Base-by-base conservation (phyloP, 2,888 invertebrate genomes). In the Creontiades dilutus region DNA sequence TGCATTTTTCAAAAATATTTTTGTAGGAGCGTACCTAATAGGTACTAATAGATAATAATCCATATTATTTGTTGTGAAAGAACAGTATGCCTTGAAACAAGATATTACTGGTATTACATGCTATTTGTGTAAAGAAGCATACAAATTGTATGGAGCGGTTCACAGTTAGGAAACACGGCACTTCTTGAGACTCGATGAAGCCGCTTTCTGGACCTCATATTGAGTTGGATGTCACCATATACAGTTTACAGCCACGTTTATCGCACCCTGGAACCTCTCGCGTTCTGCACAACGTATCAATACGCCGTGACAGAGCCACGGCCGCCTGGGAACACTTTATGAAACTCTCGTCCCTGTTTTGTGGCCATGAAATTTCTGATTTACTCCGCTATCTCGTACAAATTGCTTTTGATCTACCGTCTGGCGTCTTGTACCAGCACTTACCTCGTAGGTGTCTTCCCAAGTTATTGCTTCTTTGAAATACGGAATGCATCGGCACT, bases 321-420 rank as follows among this genome's bases (percentile, higher is more conserved):
- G 68, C 7, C 16, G 57, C 4, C 23, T 12, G 68, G 12, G 68
- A 68, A 23, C 23, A 23, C 68, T 68, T 68, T 23, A 68, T 68
- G 68, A 23, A 68, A 68, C 68, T 68, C n/a, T 68, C 13, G 68
- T 27, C 68, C 23, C 68, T 68, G 12, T 27, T 23, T 68, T 68
- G 68, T 68, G n/a, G 13, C 68, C 68, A 68, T 68, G 68, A 68
- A 68, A 68, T 68, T 68, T 68, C 68, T 23, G 23, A 23, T 68
- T 68, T 11, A 68, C 27, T 23, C 68, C 68, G 68, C 68, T 13
- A 68, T 68, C 68, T 68, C 68, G 27, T 23, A 68, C 68, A 23
- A 68, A 68, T 68, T 68, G 68, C 68, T 68, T 68, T 68, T 68
- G 68, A 68, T 68, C 68, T 68, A 68, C 68, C 68, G 68, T 68